A percentile compares a stretch with the other conserved stretches of the same genome.
These are phyloP conservation scores for Melanotaenia pygmaea DNA, from an alignment of 2,797 vertebrate species.

Conservation along the genomic window DNA sequence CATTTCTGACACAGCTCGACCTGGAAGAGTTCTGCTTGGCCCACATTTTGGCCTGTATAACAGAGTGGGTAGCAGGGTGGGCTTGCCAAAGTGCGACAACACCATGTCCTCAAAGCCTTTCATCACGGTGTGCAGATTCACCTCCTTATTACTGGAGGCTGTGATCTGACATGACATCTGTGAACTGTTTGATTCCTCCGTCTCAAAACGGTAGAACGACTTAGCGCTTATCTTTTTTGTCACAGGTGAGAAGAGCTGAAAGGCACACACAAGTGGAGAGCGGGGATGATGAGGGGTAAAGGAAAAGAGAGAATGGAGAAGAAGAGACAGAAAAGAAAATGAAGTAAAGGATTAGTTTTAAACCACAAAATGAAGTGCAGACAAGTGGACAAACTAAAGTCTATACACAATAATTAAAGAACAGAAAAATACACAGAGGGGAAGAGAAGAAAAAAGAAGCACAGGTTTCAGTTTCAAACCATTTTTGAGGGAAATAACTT, in stretches of 20 bases:
- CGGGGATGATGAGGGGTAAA: conserved; percentile 29
- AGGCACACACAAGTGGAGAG: conserved; percentile 82
- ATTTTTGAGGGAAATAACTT: neutral
- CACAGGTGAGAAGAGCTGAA: conserved; percentile 92
- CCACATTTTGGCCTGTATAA: conserved; percentile 93
- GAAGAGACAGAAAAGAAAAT: neutral
- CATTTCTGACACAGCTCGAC: conserved; percentile 91
- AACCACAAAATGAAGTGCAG: neutral
- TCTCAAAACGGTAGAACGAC: conserved; percentile 95
- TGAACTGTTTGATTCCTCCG: conserved; percentile 93
- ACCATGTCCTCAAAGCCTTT: conserved; percentile 92
- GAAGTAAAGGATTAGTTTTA: neutral
- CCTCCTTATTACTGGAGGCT: conserved; percentile 89
- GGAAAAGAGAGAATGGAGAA: conserved; percentile 32
- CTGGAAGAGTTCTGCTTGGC: conserved; percentile 92
- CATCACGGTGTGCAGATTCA: conserved; percentile 91
- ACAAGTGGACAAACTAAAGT: conserved; percentile 13
- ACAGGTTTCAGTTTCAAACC: neutral
- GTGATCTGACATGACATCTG: conserved; percentile 95
- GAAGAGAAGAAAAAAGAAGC: conserved; percentile 10
- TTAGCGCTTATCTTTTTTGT: conserved; percentile 91
- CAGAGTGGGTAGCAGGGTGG: conserved; percentile 84
- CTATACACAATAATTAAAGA: conserved; percentile 12
- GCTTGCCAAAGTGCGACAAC: conserved; percentile 88
- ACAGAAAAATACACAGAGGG: conserved; percentile 16